Evolutionary conservation across 2,797 vertebrate genomes (phyloP).

Genomic region (Austrolebias charrua): DNA sequence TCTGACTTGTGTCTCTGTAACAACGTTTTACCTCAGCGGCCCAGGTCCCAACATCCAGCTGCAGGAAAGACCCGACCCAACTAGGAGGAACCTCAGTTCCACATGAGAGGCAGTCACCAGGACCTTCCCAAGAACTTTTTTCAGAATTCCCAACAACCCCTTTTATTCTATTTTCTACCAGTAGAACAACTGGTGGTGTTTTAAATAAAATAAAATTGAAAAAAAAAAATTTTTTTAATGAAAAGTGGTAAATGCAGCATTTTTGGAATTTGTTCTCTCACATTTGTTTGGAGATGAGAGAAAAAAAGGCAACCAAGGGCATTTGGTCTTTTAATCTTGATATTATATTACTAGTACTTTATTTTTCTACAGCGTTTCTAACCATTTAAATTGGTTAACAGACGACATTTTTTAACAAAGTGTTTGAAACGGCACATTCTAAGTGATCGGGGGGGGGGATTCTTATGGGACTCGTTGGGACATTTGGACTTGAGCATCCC

Average conservation of each 20-base stretch:
- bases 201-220: slow-evolving; percentile 14
- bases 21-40: slow-evolving; percentile 41
- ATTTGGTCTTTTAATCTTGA: slow-evolving; percentile 78
- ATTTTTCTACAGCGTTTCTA: slow-evolving; percentile 79
- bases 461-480: slow-evolving; percentile 41
- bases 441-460: slow-evolving; percentile 56
- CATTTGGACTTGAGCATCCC: slow-evolving; percentile 26
- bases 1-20: slow-evolving; percentile 33
- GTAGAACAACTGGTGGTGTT: slow-evolving; percentile 48
- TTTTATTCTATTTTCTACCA: slow-evolving; percentile 55
- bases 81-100: slow-evolving; percentile 41
- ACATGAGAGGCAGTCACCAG: slow-evolving; percentile 24
- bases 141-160: slow-evolving; percentile 48
- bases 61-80: slow-evolving; percentile 29
- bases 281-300: slow-evolving; percentile 68
- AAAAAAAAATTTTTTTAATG: slow-evolving; percentile 17
- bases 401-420: slow-evolving; percentile 49
- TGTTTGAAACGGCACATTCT: slow-evolving; percentile 36
- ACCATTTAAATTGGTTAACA: slow-evolving; percentile 61
- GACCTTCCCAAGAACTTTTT: slow-evolving; percentile 38
- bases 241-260: slow-evolving; percentile 41
- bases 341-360: slow-evolving; percentile 68
- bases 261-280: slow-evolving; percentile 57
- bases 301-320: slow-evolving; percentile 58
- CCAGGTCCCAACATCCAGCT: slow-evolving; percentile 16